These are phyloP conservation scores for Thecophora atra DNA, from an alignment of 2,888 invertebrate species.

Conservation along the genomic window DNA sequence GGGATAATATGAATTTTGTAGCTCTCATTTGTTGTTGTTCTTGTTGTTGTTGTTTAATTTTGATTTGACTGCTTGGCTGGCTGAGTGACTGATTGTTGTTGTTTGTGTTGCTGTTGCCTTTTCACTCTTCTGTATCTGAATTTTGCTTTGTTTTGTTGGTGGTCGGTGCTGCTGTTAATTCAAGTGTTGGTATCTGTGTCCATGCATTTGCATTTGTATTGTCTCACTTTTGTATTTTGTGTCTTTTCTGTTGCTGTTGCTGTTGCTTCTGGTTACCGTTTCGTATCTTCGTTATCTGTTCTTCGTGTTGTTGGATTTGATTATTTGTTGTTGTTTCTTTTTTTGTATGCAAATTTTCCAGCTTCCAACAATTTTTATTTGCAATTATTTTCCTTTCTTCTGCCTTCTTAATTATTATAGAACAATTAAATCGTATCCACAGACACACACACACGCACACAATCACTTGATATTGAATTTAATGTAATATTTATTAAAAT, in stretches of 20 bases:
- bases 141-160: conserved; percentile 15
- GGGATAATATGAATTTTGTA: conserved; percentile 28
- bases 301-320: background rate
- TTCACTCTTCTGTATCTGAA: conserved; percentile 24
- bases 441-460: conserved; percentile 1
- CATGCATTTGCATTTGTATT: conserved; percentile 18
- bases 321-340: background rate
- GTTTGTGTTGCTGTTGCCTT: conserved; percentile 32
- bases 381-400: no score
- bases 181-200: conserved; percentile 25
- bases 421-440: background rate
- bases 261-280: background rate
- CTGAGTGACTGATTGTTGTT: conserved; percentile 23
- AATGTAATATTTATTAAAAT: background rate
- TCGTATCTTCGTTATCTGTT: conserved; percentile 9
- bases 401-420: no score
- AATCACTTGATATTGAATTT: background rate
- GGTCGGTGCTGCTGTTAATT: conserved; percentile 1
- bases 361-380: conserved; percentile 17
- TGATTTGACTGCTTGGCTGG: conserved; percentile 25
- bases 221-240: conserved; percentile 7
- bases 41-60: conserved; percentile 23
- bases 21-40: no score
- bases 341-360: conserved; percentile 23
- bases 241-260: background rate